Conservation (phyloP, 1,140 invertebrate genomes). For the Leptonema lineaticorne region DNA sequence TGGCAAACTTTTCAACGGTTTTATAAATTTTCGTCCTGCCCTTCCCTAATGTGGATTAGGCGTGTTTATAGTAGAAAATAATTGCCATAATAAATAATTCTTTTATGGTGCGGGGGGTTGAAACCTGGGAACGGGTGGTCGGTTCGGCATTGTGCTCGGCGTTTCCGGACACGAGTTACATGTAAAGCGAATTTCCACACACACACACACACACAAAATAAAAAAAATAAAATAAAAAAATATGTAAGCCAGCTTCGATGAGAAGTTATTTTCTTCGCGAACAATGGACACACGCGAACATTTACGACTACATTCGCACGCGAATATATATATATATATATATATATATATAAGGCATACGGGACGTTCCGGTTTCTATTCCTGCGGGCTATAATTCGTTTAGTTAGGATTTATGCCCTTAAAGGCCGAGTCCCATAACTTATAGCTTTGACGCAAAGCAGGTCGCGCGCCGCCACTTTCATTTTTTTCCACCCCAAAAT, state of each 20-base stretch:
- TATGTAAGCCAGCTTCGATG: slow-evolving; percentile 13
- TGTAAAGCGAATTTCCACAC: slow-evolving; percentile 16
- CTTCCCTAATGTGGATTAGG: neutral
- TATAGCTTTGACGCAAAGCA: slow-evolving; percentile 14
- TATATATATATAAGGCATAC: no score
- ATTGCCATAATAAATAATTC: slow-evolving; percentile 22
- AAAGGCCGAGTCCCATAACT: slow-evolving; percentile 2
- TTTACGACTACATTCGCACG: neutral
- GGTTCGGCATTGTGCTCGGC: neutral
- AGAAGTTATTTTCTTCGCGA: slow-evolving; percentile 17
- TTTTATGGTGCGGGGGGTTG: neutral
- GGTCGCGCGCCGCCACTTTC: slow-evolving; percentile 14
- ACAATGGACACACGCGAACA: slow-evolving; percentile 20
- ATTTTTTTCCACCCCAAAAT: no score
- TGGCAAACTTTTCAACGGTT: no score
- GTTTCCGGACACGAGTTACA: slow-evolving; percentile 18
- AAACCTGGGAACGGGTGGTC: no score
- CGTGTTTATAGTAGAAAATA: neutral
- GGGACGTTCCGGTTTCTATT: neutral
- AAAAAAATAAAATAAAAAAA: no score
- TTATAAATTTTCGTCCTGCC: no score
- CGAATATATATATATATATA: no score
- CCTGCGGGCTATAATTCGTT: slow-evolving; percentile 13
- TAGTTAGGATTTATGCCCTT: slow-evolving; percentile 9
- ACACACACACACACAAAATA: no score